Evolutionary conservation across 2,113 vertebrate genomes (phyloP).

Genomic region (Climacteris rufus): DNA sequence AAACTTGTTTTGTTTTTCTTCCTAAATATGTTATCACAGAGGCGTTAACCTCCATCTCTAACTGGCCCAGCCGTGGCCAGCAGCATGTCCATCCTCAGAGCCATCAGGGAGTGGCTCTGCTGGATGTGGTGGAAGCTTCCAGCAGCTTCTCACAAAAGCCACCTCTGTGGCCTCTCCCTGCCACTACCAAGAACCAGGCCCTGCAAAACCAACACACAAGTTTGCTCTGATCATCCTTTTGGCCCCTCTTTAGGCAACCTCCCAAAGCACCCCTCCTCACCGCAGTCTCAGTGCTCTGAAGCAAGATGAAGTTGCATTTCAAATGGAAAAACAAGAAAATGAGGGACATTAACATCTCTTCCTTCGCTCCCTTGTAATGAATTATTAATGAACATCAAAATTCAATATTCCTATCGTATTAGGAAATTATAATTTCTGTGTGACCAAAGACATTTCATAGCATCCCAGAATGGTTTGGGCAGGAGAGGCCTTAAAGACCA

Average conservation of each 20-base stretch:
- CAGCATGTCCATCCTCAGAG: too few species aligned
- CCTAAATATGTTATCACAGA: too few species aligned
- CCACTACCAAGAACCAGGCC: too few species aligned
- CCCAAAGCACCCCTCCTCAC: neutral
- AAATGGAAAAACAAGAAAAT: neutral
- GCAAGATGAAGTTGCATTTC: neutral
- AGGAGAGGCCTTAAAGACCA: too few species aligned
- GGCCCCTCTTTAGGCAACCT: neutral
- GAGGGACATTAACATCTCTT: neutral
- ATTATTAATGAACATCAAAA: neutral
- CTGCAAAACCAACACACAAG: too few species aligned
- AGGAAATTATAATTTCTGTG: neutral
- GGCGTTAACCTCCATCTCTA: too few species aligned
- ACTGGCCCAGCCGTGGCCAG: too few species aligned
- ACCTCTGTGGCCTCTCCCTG: too few species aligned
- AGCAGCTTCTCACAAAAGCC: too few species aligned
- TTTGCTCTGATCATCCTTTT: neutral
- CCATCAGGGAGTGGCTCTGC: too few species aligned
- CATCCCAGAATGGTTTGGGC: neutral
- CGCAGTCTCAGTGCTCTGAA: neutral
- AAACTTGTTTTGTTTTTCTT: too few species aligned
- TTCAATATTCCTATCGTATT: accelerated
- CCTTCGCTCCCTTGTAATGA: neutral
- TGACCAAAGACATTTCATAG: neutral
- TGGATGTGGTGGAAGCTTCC: too few species aligned